Evolutionary conservation across 2,113 vertebrate genomes (phyloP), one percentile per base, ranked within the genome.

Genomic region (Embiotoca jacksoni): DNA sequence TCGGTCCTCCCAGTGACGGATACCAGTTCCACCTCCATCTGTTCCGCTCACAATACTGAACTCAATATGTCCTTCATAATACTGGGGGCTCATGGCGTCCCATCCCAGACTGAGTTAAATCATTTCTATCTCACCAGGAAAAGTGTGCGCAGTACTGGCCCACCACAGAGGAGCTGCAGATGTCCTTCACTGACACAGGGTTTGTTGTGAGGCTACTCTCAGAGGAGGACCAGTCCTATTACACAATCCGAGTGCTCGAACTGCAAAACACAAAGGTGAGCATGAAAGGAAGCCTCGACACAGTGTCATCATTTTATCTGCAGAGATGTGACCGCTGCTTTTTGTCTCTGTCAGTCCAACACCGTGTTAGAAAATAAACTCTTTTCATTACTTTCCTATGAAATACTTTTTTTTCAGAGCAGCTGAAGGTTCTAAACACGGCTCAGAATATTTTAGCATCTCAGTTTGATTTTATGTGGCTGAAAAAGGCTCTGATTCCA

Each of bases 141-240:
- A 99, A 99, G 83, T 99, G 98, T 94, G 98, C 97, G 14, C 98
- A 98, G 41, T 99, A 99, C 91, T 99, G 98, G 98, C 98, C 98
- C 32, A 96, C 96, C 47, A 91, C 91, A 72, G 95, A 97, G 62
- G 95, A 97, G 7, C 93, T 80, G 16, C 94, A 96, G 78, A 96
- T 98, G 96, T 94, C 94, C 16, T 99, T 97, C 91, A 93, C 92
- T 81, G 98, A 99, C 92, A 98, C 97, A 0, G 96, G 96, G 58
- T 98, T 99, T 84, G 92, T 94, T 79, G 96, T 99, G 90, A 95
- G 92, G 80, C 93, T 99, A 55, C 87, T 98, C 57, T 97, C 97
- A 61, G 97, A 99, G 93, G 96, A 97, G 37, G 64, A 97, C 77
- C 96, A 97, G 86, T 97, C 96, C 47, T 96, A 97, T 89, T 99